Base-by-base conservation (phyloP, 92 coral and sea anemone genomes). In the Actinernus sp. region DNA sequence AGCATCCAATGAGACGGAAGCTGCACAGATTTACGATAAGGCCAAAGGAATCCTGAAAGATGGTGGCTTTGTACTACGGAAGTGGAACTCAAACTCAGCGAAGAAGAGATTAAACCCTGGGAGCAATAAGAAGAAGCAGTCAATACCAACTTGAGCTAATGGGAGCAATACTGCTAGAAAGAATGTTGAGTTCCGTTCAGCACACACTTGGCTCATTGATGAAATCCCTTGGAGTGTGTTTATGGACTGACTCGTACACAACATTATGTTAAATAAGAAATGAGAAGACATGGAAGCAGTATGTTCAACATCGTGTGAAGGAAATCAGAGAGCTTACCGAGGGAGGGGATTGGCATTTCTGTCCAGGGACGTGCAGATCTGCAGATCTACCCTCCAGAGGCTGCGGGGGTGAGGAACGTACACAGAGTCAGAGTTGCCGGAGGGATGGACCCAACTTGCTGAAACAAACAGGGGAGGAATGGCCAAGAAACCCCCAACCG, bases 261-360 rank as follows among this genome's bases (percentile, higher is more conserved):
- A n/a, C n/a, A 25, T 34, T 74, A 1, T 74, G 52, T 11, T 51
- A 64, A 73, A 74, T 63, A 11, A 27, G 41, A n/a, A 74, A 74
- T 36, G 6, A 39, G 18, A 66, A 66, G 29, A 56, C 58, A n/a
- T 74, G 82, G 82, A 74, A 74, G 44, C 73, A 74, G 47, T 73
- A 59, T 36, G 72, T 73, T 1, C 28, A 38, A 19, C 63, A 48
- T 43, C n/a, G 80, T 16, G 80, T 61, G 22, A 62, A 61, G 14
- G 80, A 73, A 45, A 73, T 73, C 61, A 46, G 54, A 32, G 45
- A 49, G 22, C 53, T 47, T 20, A 73, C 49, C 17, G 40, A 3
- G 0, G 41, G 49, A 49, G 49, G 17, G 19, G 21, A 60, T 6
- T 73, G 79, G 79, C 26, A 38, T 4, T 24, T 61, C 18, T 61